Percentiles rank a stretch among this genome's conserved stretches.
Conservation (phyloP, 2,888 invertebrate species). For the Agapostemon virescens region DNA sequence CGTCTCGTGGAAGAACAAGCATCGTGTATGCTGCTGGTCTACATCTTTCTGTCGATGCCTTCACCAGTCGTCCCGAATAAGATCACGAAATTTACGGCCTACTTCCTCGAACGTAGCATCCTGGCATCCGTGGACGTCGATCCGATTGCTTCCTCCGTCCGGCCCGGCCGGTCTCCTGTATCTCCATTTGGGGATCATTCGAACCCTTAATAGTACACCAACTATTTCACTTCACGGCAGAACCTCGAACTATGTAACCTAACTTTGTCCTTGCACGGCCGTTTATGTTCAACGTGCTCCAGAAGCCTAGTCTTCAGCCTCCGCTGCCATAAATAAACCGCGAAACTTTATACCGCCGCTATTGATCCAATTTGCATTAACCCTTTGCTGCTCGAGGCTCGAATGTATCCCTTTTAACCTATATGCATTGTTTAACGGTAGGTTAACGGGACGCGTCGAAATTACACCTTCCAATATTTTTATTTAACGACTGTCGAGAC, state of each 20-base stretch:
- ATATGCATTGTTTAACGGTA: neutral
- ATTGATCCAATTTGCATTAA: constrained; percentile 5
- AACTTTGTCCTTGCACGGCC: neutral
- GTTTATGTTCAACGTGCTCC: neutral
- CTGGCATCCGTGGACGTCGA: constrained; percentile 47
- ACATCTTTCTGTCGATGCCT: constrained; percentile 37
- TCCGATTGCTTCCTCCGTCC: constrained; percentile 65
- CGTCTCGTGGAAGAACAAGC: constrained; percentile 53
- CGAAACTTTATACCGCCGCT: constrained; percentile 3
- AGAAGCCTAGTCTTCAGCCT: neutral
- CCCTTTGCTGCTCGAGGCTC: neutral
- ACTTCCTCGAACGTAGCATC: constrained; percentile 58
- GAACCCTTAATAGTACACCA: constrained; percentile 57
- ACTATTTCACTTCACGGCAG: constrained; percentile 30
- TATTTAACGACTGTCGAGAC: no score
- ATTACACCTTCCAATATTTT: no score
- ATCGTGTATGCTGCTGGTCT: constrained; percentile 37
- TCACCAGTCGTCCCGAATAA: constrained; percentile 60
- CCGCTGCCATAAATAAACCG: neutral
- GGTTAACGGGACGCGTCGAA: no score
- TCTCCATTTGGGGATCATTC: constrained; percentile 49
- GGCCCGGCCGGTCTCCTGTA: constrained; percentile 31
- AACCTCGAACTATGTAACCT: neutral
- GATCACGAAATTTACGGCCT: constrained; percentile 68
- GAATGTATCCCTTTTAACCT: neutral